Evolutionary conservation across 2,888 invertebrate species (phyloP).

Genomic region (Pomacea canaliculata): DNA sequence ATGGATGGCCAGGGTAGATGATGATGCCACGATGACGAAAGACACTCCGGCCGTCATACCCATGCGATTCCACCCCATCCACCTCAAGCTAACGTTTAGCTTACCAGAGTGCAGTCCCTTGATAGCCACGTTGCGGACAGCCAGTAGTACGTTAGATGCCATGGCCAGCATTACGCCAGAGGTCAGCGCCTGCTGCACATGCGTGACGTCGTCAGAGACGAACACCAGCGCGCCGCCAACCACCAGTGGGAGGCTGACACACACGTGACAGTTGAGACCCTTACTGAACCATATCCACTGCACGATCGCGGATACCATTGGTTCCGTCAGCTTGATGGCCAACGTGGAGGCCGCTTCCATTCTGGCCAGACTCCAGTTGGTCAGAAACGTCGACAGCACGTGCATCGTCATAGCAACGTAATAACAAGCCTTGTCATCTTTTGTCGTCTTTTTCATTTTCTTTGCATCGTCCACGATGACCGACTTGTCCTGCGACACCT

Average conservation of each 20-base stretch:
- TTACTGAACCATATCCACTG: constrained; percentile 34
- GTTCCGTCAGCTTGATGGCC: constrained; percentile 46
- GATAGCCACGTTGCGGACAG: constrained; percentile 36
- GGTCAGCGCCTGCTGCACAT: constrained; percentile 19
- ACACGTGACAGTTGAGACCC: constrained; percentile 23
- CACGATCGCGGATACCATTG: constrained; percentile 40
- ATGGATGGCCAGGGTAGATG: neutral
- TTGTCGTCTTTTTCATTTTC: too few species aligned
- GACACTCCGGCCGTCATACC: neutral
- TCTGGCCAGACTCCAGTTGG: constrained; percentile 41
- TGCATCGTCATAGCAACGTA: constrained; percentile 23
- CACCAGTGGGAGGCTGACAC: constrained; percentile 36
- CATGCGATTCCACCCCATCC: too few species aligned
- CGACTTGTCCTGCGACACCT: too few species aligned
- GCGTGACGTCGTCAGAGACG: constrained; percentile 22
- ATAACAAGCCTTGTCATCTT: neutral
- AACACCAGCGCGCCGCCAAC: constrained; percentile 39
- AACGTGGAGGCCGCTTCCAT: constrained; percentile 43
- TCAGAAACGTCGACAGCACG: constrained; percentile 36
- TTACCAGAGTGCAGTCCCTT: constrained; percentile 22
- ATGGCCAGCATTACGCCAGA: constrained; percentile 37
- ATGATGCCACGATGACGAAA: neutral
- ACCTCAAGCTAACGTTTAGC: neutral
- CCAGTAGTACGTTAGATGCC: constrained; percentile 40
- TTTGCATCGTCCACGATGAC: too few species aligned